Base-by-base conservation (phyloP, 1,140 invertebrate genomes). In the Microplitis mediator region DNA sequence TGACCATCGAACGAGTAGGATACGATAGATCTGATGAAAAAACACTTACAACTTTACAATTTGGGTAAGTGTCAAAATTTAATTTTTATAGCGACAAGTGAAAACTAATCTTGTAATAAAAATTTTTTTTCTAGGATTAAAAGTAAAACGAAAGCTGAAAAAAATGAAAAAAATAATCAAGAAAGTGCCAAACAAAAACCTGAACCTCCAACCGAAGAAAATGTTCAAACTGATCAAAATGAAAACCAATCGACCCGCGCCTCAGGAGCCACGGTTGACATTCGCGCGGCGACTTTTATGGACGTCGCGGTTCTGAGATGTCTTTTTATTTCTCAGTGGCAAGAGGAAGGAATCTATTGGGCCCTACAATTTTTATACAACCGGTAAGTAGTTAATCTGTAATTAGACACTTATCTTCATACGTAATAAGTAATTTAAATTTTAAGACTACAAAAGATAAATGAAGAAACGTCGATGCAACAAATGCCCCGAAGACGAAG, bases 341-440 rank as follows among this genome's bases (percentile, higher is more conserved):
- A 95, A 79, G 97, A 99, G 85, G 97, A 99, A 86, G 98, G 98
- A 1, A 93, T 99, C 34, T 96, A 94, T 87, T 99, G 98, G 98
- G 96, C 95, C 34, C 85, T 99, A n/a, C 94, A 97, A 83, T 99
- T 93, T 87, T 87, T 97, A 56, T 94, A 95, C 76, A 94, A 96
- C 80, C 91, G 95, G 95, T 95, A 84, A 79, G 76, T 76, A 5
- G 32, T 2, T 52, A 9, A 68, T 14, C 51, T 60, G 65, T 60
- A 14, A 66, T 69, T 14, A 35, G 9, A 72, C 23, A 23, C 23
- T 63, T 62, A 67, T 69, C 58, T 64, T 73, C 69, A 35, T 35
- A 63, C 23, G 35, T 31, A 14, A 52, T 16, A 70, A 50, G 1
- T 16, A 36, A 23, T 50, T 62, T 61, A 31, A 73, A 45, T 4